A percentile compares a stretch with the other conserved stretches of the same genome.
phyloP scores from a whole-genome alignment of 2,797 vertebrate species.

The Hyperoplus lanceolatus region DNA sequence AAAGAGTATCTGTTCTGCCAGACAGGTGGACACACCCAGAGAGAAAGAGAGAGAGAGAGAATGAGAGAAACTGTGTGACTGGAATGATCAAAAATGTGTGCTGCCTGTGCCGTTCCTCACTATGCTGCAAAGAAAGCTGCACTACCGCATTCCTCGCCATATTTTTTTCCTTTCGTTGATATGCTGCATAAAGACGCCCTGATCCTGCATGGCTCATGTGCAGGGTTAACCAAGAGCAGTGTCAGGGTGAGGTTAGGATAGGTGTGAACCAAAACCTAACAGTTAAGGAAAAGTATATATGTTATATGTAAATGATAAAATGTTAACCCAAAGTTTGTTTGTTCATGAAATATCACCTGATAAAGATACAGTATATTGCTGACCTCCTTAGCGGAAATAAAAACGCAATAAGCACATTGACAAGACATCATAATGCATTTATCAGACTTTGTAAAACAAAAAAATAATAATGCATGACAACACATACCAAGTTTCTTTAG shows the following conservation, averaged over 20 bases:
- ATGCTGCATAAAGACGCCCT: constrained; percentile 61
- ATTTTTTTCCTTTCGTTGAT: constrained; percentile 54
- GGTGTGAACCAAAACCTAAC: background rate
- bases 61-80: constrained; percentile 41
- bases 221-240: background rate
- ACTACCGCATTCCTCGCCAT: constrained; percentile 76
- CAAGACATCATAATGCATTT: too few species aligned
- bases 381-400: too few species aligned
- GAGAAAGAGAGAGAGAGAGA: constrained; percentile 3
- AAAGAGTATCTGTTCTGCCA: constrained; percentile 41
- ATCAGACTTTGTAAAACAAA: too few species aligned
- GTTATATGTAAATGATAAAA: background rate
- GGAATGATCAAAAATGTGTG: constrained; percentile 60
- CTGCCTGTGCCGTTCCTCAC: constrained; percentile 37
- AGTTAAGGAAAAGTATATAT: background rate
- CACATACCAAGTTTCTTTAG: too few species aligned
- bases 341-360: background rate
- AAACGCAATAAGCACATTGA: too few species aligned
- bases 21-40: constrained; percentile 61
- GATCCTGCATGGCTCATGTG: constrained; percentile 31
- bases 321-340: background rate
- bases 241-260: background rate
- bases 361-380: background rate
- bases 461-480: too few species aligned
- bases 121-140: constrained; percentile 58